Evolutionary conservation across 2,113 vertebrate species (phyloP).

Genomic region (Pseudonaja textilis): DNA sequence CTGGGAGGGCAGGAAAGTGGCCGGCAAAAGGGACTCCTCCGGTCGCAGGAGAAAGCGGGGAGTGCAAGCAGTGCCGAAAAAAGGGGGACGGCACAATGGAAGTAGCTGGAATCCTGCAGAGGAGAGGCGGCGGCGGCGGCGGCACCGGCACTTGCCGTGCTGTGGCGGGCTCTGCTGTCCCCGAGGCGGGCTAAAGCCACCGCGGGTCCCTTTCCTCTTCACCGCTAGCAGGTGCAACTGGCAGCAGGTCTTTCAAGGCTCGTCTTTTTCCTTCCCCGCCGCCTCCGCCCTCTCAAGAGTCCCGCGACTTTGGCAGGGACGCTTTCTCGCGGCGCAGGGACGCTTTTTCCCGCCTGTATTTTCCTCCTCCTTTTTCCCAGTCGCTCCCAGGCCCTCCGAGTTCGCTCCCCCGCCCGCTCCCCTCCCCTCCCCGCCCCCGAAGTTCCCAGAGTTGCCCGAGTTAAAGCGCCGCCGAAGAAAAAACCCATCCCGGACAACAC

Average conservation of each 20-base stretch:
- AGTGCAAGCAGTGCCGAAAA: not conserved
- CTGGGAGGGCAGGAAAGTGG: conserved; percentile 36
- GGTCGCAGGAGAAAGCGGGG: conserved; percentile 31
- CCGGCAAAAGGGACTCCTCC: conserved; percentile 40
- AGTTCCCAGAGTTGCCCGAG: conserved; percentile 61
- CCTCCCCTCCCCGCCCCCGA: conserved; percentile 20
- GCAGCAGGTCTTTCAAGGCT: not conserved
- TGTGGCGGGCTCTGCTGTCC: conserved; percentile 22
- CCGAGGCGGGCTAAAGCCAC: conserved; percentile 44
- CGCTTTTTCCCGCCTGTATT: not conserved
- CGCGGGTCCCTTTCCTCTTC: conserved; percentile 35
- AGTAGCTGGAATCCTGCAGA: conserved; percentile 57
- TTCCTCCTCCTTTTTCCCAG: not conserved
- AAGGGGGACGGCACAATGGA: conserved; percentile 50
- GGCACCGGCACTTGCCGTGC: conserved; percentile 16
- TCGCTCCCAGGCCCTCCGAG: not conserved
- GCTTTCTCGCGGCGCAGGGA: not conserved
- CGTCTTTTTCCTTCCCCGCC: not conserved
- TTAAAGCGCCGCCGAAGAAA: conserved; percentile 46
- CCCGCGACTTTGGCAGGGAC: not conserved
- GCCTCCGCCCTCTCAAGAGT: not conserved
- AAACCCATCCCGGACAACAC: conserved; percentile 12
- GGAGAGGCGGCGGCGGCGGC: conserved; percentile 40
- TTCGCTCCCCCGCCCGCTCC: not conserved
- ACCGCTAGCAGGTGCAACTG: conserved; percentile 43